These are phyloP conservation scores for Aleiodes sp. DNA, from an alignment of 1,140 invertebrate species.

Conservation along the genomic window DNA sequence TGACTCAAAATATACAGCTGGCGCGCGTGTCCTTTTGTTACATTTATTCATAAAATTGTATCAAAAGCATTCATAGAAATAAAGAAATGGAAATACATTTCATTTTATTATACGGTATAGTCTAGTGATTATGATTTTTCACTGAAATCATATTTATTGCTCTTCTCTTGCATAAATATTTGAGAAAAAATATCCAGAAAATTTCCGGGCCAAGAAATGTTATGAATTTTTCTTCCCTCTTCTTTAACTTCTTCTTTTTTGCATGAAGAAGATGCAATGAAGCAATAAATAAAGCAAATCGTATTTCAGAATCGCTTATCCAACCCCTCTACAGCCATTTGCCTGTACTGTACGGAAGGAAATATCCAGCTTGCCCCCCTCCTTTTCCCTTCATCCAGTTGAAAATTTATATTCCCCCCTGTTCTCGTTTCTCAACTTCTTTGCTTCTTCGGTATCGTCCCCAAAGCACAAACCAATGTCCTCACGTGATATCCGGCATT, in stretches of 20 bases:
- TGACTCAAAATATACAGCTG: slow-evolving; percentile 11
- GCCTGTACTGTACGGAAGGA: background rate
- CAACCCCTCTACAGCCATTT: slow-evolving; percentile 7
- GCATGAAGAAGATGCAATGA: background rate
- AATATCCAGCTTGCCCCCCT: too few relatives aligned
- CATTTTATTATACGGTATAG: too few relatives aligned
- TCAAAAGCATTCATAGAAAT: too few relatives aligned
- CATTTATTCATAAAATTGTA: background rate
- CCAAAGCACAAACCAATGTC: background rate
- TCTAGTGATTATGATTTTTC: too few relatives aligned
- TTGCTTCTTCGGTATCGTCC: background rate
- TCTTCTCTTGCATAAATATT: too few relatives aligned
- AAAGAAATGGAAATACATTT: too few relatives aligned
- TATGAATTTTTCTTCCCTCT: too few relatives aligned
- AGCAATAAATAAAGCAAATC: background rate
- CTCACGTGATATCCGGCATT: slow-evolving; percentile 2
- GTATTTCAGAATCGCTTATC: slow-evolving; percentile 1
- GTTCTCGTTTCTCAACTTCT: slow-evolving; percentile 4
- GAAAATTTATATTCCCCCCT: background rate
- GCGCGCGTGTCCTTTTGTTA: background rate
- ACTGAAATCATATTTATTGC: too few relatives aligned
- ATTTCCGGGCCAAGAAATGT: too few relatives aligned
- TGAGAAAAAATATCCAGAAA: too few relatives aligned
- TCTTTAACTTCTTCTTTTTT: too few relatives aligned
- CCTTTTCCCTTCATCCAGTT: background rate